These are phyloP conservation scores for Meteorus colon DNA, from an alignment of 2,888 invertebrate genomes.

Conservation along the genomic window DNA sequence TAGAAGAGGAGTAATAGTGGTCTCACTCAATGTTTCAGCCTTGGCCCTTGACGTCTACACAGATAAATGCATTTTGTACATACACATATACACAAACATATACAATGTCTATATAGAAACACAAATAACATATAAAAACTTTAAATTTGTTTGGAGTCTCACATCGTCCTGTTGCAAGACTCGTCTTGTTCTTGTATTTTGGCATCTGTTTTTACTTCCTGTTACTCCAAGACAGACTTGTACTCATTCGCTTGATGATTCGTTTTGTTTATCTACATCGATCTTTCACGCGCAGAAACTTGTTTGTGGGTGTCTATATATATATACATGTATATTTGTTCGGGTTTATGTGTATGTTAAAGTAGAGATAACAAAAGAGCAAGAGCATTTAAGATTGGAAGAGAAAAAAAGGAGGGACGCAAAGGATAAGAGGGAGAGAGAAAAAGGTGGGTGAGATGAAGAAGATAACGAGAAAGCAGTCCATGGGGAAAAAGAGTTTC, in stretches of 20 bases:
- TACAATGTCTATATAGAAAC: not conserved
- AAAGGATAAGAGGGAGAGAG: constrained; percentile 26
- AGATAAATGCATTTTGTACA: not conserved
- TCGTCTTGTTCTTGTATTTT: constrained; percentile 8
- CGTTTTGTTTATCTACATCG: constrained; percentile 42
- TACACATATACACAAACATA: not conserved
- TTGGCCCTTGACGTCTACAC: constrained; percentile 30
- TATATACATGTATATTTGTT: not conserved
- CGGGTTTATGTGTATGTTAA: not conserved
- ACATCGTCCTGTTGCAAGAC: not conserved
- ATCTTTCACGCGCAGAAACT: constrained; percentile 32
- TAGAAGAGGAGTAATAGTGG: constrained; percentile 30
- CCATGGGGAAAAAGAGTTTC: constrained; percentile 54
- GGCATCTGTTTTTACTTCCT: constrained; percentile 30
- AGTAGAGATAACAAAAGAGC: constrained; percentile 7
- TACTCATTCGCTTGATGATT: constrained; percentile 30
- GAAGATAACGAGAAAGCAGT: constrained; percentile 54
- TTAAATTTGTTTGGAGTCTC: constrained; percentile 16
- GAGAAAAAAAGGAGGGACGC: constrained; percentile 15
- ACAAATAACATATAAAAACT: constrained; percentile 16
- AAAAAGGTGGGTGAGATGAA: constrained; percentile 32
- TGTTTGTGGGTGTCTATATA: not conserved
- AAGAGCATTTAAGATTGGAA: constrained; percentile 28
- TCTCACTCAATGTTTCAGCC: constrained; percentile 16
- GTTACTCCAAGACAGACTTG: constrained; percentile 17